Percentiles rank a stretch among this genome's conserved stretches.
These are phyloP conservation scores for Sycobia sp. DNA, from an alignment of 1,140 invertebrate species.

Conservation along the genomic window DNA sequence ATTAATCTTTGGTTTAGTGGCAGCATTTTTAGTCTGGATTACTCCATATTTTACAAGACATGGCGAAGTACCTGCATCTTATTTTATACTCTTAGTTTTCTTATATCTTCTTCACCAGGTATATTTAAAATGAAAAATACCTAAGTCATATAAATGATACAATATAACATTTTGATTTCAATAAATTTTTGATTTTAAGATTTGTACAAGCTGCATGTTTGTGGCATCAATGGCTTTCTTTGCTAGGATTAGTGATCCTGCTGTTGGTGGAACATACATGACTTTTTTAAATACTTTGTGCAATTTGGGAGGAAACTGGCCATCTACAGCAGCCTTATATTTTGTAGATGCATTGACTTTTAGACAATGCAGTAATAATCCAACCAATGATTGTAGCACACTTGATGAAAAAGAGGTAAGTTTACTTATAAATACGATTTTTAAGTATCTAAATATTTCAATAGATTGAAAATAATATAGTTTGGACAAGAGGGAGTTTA, in stretches of 20 bases:
- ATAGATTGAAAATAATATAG: conserved; percentile 12
- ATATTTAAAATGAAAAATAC: conserved; percentile 44
- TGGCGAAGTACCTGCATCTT: conserved; percentile 75
- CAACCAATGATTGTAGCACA: conserved; percentile 63
- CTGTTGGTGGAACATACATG: conserved; percentile 99
- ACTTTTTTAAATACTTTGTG: conserved; percentile 95
- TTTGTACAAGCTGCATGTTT: conserved; percentile 78
- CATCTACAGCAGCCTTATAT: conserved; percentile 89
- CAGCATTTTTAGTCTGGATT: conserved; percentile 81
- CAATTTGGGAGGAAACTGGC: conserved; percentile 98
- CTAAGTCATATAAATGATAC: background rate
- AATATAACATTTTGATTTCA: background rate
- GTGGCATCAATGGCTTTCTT: conserved; percentile 85
- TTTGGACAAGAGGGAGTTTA: background rate
- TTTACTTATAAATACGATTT: conserved; percentile 7
- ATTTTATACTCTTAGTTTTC: conserved; percentile 78
- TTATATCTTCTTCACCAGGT: conserved; percentile 92
- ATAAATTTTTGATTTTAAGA: conserved; percentile 53
- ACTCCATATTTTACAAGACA: conserved; percentile 76
- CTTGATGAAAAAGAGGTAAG: conserved; percentile 61
- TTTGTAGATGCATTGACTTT: conserved; percentile 88
- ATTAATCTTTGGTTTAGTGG: conserved; percentile 82
- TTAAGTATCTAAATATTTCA: conserved; percentile 30
- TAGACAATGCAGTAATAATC: conserved; percentile 70
- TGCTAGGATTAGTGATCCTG: conserved; percentile 86